phyloP scores from a whole-genome alignment of 1,140 invertebrate species.

The Lordiphosa stackelbergi region DNA sequence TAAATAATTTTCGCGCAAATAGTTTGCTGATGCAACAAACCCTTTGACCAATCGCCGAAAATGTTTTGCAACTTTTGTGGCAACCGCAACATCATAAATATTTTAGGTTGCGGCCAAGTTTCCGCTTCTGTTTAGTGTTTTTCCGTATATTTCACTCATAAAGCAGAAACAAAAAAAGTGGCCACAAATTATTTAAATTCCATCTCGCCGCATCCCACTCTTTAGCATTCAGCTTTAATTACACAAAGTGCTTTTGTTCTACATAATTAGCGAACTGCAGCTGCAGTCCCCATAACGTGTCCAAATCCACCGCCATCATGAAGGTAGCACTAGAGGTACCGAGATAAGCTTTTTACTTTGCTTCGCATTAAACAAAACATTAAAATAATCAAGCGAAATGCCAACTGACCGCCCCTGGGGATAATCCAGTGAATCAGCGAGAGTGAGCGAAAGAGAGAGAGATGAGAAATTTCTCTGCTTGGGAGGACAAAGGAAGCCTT shows the following conservation, averaged over 20 bases:
- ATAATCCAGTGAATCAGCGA: constrained; percentile 28
- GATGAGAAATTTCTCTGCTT: not conserved
- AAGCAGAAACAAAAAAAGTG: constrained; percentile 13
- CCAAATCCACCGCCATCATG: constrained; percentile 34
- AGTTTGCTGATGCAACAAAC: constrained; percentile 37
- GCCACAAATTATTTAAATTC: constrained; percentile 54
- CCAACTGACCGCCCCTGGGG: constrained; percentile 12
- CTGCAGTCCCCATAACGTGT: constrained; percentile 18
- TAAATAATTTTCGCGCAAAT: constrained; percentile 47
- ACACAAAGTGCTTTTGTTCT: constrained; percentile 53
- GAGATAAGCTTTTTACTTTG: constrained; percentile 25
- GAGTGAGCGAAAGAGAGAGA: not conserved
- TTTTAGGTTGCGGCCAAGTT: constrained; percentile 62
- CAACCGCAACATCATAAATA: constrained; percentile 71
- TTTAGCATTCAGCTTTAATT: constrained; percentile 49
- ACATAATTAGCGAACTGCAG: constrained; percentile 52
- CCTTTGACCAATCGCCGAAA: constrained; percentile 56
- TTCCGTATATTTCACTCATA: constrained; percentile 38
- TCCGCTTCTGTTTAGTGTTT: constrained; percentile 32
- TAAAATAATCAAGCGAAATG: constrained; percentile 47
- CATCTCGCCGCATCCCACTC: constrained; percentile 1
- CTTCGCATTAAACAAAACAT: constrained; percentile 42
- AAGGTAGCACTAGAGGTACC: constrained; percentile 8
- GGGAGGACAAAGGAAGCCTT: not conserved
- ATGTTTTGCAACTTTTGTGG: constrained; percentile 16